Evolutionary conservation across 2,113 vertebrate genomes (phyloP), one percentile per base, ranked within the genome.

Genomic region (Chunga burmeisteri): DNA sequence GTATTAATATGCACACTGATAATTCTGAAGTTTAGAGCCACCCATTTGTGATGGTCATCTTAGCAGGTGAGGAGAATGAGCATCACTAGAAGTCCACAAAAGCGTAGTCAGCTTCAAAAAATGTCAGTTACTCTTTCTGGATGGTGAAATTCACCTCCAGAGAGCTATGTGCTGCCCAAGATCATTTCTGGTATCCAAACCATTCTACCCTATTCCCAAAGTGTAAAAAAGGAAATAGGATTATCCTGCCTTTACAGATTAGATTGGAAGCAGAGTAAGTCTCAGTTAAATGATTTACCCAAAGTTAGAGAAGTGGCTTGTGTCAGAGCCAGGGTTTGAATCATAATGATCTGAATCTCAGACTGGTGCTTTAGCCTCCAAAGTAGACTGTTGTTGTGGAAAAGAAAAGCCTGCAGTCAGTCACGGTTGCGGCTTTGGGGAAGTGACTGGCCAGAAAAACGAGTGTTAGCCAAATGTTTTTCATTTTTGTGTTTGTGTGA

Each of bases 391-490:
- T 55, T 90, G 42, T 71, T 81, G 34, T 72, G 36, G 86, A 79
- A 73, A 75, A 36, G 52, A 72, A 56, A 61, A 79, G 34, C 47
- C 67, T 81, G 27, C 56, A 78, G 46, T 49, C 46, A 68, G 49
- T 72, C 25, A 34, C 65, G 71, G 44, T 47, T 89, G 56, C 40
- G 74, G 72, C 65, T 81, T 32, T 84, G 86, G 56, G 61, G 59
- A 75, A 65, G 36, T 49, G 44, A 72, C 52, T 93, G 91, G 61
- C 44, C 83, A 68, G 75, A 52, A 86, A 82, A 93, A 71, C 2
- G 18, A 73, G 53, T 34, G 90, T 73, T 93, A 74, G 94, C 82
- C 93, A 86, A 96, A 86, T 75, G 32, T 74, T 95, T 95, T 84
- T 59, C 2, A 20, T 81, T 85, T 91, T 53, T 40, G 13, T 84